Percentiles rank a stretch among this genome's conserved stretches.
These are phyloP conservation scores for Parazoanthus swiftii DNA, from an alignment of 92 coral and sea anemone genomes.

Conservation along the genomic window DNA sequence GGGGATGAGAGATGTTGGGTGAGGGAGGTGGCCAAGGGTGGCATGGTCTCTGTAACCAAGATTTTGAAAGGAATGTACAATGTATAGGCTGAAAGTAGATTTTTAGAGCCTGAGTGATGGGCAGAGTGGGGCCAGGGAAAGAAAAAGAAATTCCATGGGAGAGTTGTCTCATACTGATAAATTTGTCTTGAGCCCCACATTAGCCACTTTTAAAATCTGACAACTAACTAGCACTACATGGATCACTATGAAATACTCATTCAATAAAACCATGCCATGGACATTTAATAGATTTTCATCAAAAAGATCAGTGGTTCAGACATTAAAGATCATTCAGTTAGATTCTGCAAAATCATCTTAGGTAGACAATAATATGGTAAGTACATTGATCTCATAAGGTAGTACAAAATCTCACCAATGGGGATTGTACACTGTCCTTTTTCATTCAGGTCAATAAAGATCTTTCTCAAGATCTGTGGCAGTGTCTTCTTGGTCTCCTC, in stretches of 20 bases:
- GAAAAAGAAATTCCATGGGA: too few species aligned
- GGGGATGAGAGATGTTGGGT: too few species aligned
- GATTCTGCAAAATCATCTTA: background rate
- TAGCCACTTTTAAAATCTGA: too few species aligned
- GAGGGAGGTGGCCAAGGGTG: too few species aligned
- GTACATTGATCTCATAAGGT: too few species aligned
- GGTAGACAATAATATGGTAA: too few species aligned
- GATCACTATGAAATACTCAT: too few species aligned
- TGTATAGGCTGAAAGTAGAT: background rate
- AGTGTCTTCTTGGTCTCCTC: conserved; percentile 85
- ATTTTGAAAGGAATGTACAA: background rate
- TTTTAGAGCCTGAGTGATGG: background rate
- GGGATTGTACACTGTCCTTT: conserved; percentile 86
- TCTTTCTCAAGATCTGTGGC: conserved; percentile 67
- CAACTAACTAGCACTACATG: too few species aligned
- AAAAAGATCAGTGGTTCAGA: background rate
- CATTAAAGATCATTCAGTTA: too few species aligned
- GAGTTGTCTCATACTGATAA: too few species aligned
- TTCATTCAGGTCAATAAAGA: conserved; percentile 61
- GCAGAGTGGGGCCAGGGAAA: background rate
- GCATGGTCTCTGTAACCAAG: background rate
- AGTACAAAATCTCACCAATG: conserved; percentile 59
- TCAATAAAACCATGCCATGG: background rate
- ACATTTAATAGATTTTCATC: background rate
- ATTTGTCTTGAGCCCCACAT: too few species aligned